Evolutionary conservation across 2,797 vertebrate genomes (phyloP).

Genomic region (Gephyroberyx darwinii): DNA sequence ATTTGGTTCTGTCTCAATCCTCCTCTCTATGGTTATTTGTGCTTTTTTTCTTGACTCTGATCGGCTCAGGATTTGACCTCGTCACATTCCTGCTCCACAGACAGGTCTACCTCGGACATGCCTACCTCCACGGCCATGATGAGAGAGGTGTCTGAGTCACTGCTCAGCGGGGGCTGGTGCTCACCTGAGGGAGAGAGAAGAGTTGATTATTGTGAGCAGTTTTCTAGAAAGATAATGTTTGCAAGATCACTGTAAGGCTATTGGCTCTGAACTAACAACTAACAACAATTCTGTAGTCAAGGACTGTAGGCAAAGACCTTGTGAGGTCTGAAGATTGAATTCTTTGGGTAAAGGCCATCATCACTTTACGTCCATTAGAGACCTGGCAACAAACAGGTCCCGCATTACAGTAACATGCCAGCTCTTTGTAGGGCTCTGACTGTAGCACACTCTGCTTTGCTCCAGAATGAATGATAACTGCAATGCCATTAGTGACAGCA

Average conservation of each 20-base stretch:
- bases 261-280: background rate
- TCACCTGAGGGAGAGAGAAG: conserved; percentile 84
- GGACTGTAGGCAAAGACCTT: background rate
- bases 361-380: background rate
- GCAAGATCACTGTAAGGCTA: background rate
- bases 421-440: background rate
- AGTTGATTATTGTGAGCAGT: background rate
- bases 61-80: conserved; percentile 87
- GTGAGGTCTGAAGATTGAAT: background rate
- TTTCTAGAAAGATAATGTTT: background rate
- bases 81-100: conserved; percentile 86
- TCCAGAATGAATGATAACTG: conserved; percentile 29
- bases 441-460: conserved; percentile 10
- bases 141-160: conserved; percentile 90
- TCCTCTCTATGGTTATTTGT: conserved; percentile 32
- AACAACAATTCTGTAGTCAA: background rate
- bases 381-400: background rate
- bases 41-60: conserved; percentile 27
- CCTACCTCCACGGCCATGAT: conserved; percentile 87
- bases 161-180: conserved; percentile 89
- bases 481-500: conserved; percentile 16
- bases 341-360: background rate
- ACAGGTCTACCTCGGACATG: conserved; percentile 87
- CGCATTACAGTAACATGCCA: background rate
- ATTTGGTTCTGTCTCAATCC: conserved; percentile 23